phyloP scores from a whole-genome alignment of 2,113 vertebrate species.

The Orycteropus afer region DNA sequence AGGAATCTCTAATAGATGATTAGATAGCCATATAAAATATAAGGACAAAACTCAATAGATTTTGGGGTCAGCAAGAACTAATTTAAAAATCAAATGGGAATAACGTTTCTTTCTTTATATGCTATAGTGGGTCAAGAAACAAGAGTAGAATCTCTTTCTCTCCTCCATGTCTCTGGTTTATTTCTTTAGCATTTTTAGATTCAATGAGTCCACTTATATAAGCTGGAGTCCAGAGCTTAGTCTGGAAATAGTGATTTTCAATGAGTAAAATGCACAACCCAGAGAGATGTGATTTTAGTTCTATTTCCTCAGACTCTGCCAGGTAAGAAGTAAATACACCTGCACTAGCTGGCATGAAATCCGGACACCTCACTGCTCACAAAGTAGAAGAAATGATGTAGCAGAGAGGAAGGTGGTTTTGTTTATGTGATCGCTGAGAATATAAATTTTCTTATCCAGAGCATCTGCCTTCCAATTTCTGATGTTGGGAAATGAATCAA shows the following conservation, averaged over 20 bases:
- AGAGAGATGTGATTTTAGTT: neutral
- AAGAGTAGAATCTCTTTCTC: neutral
- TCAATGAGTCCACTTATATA: neutral
- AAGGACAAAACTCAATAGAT: neutral
- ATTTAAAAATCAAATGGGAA: neutral
- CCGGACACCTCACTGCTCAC: neutral
- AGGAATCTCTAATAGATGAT: neutral
- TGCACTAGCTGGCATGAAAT: neutral
- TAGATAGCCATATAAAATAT: neutral
- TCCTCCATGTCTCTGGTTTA: neutral
- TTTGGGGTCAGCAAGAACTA: neutral
- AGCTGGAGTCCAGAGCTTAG: neutral
- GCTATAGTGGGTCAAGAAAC: slow-evolving; percentile 17
- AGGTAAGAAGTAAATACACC: neutral
- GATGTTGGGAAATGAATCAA: slow-evolving; percentile 18
- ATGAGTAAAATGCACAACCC: slow-evolving; percentile 34
- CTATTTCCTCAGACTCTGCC: slow-evolving; percentile 23
- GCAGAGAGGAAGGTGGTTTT: neutral
- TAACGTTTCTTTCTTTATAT: neutral
- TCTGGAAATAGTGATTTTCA: neutral
- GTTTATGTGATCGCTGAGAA: slow-evolving; percentile 29
- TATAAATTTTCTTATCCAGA: neutral
- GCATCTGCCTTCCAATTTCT: slow-evolving; percentile 44
- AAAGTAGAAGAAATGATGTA: slow-evolving; percentile 3
- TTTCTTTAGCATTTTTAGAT: slow-evolving; percentile 23